Conservation (phyloP, 2,113 vertebrate genomes). For the Pteronura brasiliensis region DNA sequence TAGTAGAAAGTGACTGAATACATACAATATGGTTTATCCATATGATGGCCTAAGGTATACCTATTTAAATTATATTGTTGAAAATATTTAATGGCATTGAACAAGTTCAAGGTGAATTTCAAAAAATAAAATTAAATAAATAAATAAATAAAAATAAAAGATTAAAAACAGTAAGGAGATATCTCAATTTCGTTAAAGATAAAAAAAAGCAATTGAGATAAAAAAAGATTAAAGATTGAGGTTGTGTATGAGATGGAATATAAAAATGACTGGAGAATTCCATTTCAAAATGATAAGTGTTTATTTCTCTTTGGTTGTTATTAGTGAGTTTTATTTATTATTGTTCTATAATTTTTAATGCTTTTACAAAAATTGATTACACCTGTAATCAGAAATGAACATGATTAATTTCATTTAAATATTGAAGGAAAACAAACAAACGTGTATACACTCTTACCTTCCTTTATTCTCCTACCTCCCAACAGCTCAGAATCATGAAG, state of each 20-base stretch:
- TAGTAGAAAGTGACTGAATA: slow-evolving; percentile 13
- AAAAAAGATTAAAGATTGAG: not conserved
- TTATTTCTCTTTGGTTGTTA: not conserved
- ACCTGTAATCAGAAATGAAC: not conserved
- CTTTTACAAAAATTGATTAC: not conserved
- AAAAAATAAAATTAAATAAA: not conserved
- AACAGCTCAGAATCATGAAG: not conserved
- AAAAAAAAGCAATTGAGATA: not conserved
- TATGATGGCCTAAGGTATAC: not conserved
- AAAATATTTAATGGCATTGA: slow-evolving; percentile 23
- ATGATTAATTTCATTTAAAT: not conserved
- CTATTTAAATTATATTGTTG: not conserved
- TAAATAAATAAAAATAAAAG: too few relatives aligned
- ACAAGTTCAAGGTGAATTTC: slow-evolving; percentile 8
- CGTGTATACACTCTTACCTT: not conserved
- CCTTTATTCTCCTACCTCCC: not conserved
- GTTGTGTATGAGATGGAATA: not conserved
- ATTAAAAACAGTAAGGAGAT: not conserved
- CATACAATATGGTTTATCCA: not conserved
- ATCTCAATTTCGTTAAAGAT: slow-evolving; percentile 22
- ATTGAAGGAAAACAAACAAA: not conserved
- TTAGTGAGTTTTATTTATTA: not conserved
- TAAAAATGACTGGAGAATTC: not conserved
- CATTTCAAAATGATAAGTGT: not conserved
- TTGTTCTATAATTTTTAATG: not conserved